A percentile compares a stretch with the other conserved stretches of the same genome.
These are phyloP conservation scores for Indri indri DNA, from an alignment of 2,113 vertebrate genomes.

Conservation along the genomic window DNA sequence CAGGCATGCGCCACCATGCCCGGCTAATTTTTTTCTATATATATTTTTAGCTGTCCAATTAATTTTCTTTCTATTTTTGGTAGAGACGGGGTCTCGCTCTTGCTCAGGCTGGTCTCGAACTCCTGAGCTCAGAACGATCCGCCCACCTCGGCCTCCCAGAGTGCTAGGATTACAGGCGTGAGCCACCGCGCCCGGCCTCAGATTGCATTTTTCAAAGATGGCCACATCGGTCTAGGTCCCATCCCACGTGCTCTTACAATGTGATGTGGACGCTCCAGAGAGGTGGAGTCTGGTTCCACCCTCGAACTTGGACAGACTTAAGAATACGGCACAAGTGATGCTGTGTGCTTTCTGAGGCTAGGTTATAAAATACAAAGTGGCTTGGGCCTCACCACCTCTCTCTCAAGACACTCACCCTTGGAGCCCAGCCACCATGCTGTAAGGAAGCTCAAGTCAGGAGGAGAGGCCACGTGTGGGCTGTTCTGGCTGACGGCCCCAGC, in stretches of 20 bases:
- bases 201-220: neutral
- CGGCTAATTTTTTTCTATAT: no score
- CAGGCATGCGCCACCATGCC: no score
- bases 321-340: neutral
- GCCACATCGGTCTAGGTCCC: neutral
- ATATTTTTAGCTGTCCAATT: no score
- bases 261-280: neutral
- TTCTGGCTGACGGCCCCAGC: neutral
- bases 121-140: no score
- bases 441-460: neutral
- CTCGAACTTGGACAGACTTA: neutral
- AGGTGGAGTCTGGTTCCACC: neutral
- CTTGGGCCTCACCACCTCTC: neutral
- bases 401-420: neutral
- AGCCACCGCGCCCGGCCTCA: no score
- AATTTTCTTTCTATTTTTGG: no score
- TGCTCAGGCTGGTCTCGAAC: no score
- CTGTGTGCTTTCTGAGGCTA: neutral
- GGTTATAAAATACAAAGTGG: neutral
- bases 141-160: no score
- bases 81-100: no score
- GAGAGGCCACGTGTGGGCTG: neutral
- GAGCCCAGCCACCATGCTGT: neutral
- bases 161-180: no score
- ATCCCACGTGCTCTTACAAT: neutral